Base-by-base conservation (phyloP, 2,113 vertebrate genomes). In the Boulengeromyrus knoepffleri region DNA sequence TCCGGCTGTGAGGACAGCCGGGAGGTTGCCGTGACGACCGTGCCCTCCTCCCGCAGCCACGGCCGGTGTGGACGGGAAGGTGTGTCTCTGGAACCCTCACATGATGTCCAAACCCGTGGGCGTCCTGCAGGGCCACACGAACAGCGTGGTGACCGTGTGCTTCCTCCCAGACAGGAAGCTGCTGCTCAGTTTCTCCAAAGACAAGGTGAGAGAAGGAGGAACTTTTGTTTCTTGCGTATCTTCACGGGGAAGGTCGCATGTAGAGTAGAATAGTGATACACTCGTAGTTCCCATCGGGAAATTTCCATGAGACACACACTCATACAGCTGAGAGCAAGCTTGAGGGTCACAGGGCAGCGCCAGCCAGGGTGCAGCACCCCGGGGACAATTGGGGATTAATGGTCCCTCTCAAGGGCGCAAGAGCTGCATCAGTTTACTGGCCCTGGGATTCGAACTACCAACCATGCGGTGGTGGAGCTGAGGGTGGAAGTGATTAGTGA, bases 31-130 rank as follows among this genome's bases (percentile, higher is more conserved):
- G 36, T 77, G 70, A 77, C 31, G 9, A 5, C 70, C 1, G 5
- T 8, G 74, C 17, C 10, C 90, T 91, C 87, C 56, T 93, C 47
- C 89, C 93, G 89, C 88, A 98, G 97, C 96, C 66, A 96, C 97
- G 42, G 97, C 97, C 90, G 97, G 96, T 91, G 92, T 96, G 91
- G 94, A 97, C 92, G 94, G 96, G 77, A 94, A 92, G 89, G 95
- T 98, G 87, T 95, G 95, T 90, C 95, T 97, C 74, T 98, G 97
- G 97, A 97, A 97, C 90, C 96, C 97, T 0, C 96, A 93, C 46
- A 93, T 97, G 87, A 92, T 94, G 39, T 97, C 96, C 3, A 95
- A 97, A 91, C 96, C 96, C 0, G 94, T 92, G 42, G 96, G 95
- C 6, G 84, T 93, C 21, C 95, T 98, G 42, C 93, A 92, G 88